Conservation (phyloP, 2,888 invertebrate genomes). For the Chelonus formosanus region DNA sequence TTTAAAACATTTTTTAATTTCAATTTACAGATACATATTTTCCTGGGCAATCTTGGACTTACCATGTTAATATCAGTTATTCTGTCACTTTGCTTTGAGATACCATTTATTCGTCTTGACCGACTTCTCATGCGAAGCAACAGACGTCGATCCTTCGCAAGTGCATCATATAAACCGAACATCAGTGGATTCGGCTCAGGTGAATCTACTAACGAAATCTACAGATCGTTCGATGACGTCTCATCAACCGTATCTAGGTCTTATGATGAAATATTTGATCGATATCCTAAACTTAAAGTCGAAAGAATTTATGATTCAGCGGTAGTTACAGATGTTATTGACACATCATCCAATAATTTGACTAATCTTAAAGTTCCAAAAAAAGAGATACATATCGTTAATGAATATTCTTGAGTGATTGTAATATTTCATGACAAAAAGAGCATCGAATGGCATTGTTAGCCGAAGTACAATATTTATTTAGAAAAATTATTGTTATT, state of each 20-base stretch:
- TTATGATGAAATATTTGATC: conserved; percentile 35
- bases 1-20: neutral
- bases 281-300: conserved; percentile 16
- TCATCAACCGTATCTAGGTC: conserved; percentile 38
- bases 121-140: conserved; percentile 28
- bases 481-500: too few species aligned
- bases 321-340: neutral
- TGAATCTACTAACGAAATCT: conserved; percentile 45
- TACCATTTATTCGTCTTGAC: conserved; percentile 53
- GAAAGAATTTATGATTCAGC: neutral
- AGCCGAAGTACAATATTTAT: too few species aligned
- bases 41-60: conserved; percentile 51
- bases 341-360: too few species aligned
- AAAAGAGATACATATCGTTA: too few species aligned
- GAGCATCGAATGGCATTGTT: too few species aligned
- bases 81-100: conserved; percentile 54
- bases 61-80: conserved; percentile 49
- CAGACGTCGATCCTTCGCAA: neutral
- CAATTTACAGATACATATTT: conserved; percentile 47
- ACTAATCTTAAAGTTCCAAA: too few species aligned
- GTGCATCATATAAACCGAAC: conserved; percentile 22
- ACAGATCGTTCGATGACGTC: conserved; percentile 44
- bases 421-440: too few species aligned
- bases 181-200: conserved; percentile 39
- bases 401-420: too few species aligned